Evolutionary conservation across 2,797 vertebrate genomes (phyloP).

Genomic region (Tangara arthus): DNA sequence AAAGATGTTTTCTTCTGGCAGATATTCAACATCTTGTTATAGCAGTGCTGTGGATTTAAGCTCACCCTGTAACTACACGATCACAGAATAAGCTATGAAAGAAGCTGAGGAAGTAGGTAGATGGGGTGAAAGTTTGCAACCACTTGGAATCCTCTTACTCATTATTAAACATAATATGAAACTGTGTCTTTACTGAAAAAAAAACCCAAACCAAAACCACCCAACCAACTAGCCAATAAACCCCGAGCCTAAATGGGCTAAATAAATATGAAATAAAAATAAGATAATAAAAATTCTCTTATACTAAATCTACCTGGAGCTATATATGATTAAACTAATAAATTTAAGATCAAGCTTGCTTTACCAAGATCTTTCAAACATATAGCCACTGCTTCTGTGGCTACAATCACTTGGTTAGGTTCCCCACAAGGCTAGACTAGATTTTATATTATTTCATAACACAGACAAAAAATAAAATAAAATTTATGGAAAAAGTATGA

Average conservation of each 20-base stretch:
- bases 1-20: neutral
- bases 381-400: neutral
- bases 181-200: neutral
- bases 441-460: neutral
- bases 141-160: neutral
- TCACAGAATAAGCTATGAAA: neutral
- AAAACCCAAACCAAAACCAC: neutral
- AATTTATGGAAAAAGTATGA: neutral
- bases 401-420: neutral
- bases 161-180: neutral
- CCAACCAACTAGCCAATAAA: neutral
- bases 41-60: neutral
- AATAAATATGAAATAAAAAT: neutral
- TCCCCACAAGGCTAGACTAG: neutral
- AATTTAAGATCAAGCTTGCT: neutral
- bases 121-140: neutral
- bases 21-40: neutral
- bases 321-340: neutral
- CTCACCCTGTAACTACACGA: neutral
- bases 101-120: neutral
- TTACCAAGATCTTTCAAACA: neutral
- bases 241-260: neutral
- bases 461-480: neutral
- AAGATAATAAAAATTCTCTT: neutral
- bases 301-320: neutral